phyloP scores from a whole-genome alignment of 2,888 invertebrate genomes.

The Dicycla oo region DNA sequence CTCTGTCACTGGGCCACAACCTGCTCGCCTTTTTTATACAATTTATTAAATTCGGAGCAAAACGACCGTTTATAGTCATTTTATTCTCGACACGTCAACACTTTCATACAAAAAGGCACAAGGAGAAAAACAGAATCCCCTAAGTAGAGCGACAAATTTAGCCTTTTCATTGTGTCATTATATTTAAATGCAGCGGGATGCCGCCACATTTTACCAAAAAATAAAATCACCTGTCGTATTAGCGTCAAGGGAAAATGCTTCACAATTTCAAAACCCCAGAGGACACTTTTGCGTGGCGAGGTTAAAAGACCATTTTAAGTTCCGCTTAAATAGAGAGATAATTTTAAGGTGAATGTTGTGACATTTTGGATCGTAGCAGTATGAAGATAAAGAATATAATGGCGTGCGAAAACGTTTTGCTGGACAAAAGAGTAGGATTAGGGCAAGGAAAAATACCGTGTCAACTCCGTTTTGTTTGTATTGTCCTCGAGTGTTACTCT shows the following conservation, averaged over 20 bases:
- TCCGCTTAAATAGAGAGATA: constrained; percentile 80
- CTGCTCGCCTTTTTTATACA: constrained; percentile 7
- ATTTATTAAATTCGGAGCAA: constrained; percentile 33
- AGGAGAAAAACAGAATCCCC: constrained; percentile 65
- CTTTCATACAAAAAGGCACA: constrained; percentile 68
- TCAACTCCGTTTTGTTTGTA: constrained; percentile 73
- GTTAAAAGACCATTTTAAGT: constrained; percentile 69
- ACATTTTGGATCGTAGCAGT: constrained; percentile 63
- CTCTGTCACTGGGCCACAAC: too few species aligned
- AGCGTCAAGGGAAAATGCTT: constrained; percentile 62
- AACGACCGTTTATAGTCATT: constrained; percentile 64
- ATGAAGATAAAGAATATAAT: constrained; percentile 68
- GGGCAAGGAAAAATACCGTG: constrained; percentile 77
- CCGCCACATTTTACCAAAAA: constrained; percentile 77
- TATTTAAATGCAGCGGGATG: constrained; percentile 82
- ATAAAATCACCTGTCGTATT: constrained; percentile 76
- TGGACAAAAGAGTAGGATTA: constrained; percentile 78
- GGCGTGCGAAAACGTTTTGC: constrained; percentile 52
- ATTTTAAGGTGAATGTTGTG: constrained; percentile 68
- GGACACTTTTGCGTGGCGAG: constrained; percentile 63
- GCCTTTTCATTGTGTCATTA: constrained; percentile 81
- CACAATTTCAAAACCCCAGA: constrained; percentile 61
- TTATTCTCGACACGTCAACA: constrained; percentile 66
- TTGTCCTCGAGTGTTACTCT: constrained; percentile 54
- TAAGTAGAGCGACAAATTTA: constrained; percentile 79